Evolutionary conservation across 2,113 vertebrate genomes (phyloP).

Genomic region (Lasiurus borealis): DNA sequence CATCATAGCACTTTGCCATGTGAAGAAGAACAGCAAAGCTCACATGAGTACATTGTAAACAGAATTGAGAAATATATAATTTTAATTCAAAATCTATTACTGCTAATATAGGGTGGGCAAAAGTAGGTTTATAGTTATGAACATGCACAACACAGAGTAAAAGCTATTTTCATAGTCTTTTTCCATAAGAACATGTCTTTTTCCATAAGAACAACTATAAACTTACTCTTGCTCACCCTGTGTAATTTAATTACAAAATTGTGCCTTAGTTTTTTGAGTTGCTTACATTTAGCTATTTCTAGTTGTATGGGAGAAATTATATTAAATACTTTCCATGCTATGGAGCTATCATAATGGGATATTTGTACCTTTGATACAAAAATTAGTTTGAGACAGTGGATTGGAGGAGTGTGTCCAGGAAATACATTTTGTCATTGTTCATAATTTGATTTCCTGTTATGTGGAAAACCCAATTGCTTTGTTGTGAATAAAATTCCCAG

Average conservation of each 20-base stretch:
- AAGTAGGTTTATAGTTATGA: not conserved
- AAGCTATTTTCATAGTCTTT: not conserved
- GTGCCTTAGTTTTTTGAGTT: conserved; percentile 40
- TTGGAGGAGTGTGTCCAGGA: conserved; percentile 35
- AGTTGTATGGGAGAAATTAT: conserved; percentile 44
- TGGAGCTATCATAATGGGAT: not conserved
- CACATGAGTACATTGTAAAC: not conserved
- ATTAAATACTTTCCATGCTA: conserved; percentile 22
- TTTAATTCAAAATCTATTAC: conserved; percentile 54
- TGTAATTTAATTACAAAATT: conserved; percentile 58
- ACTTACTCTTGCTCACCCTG: not conserved
- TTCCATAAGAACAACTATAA: not conserved
- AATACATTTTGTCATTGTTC: conserved; percentile 49
- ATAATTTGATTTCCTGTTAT: conserved; percentile 57
- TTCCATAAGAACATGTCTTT: not conserved
- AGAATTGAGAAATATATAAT: conserved; percentile 20
- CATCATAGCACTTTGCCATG: not conserved
- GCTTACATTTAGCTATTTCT: conserved; percentile 57
- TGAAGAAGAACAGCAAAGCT: not conserved
- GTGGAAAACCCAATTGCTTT: conserved; percentile 39
- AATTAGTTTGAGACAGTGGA: conserved; percentile 39
- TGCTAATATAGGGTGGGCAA: not conserved
- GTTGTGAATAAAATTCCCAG: conserved; percentile 44
- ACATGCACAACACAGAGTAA: not conserved
- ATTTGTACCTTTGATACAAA: conserved; percentile 34